A percentile compares a stretch with the other conserved stretches of the same genome.
phyloP scores from a whole-genome alignment of 2,797 vertebrate genomes.

The Pygocentrus nattereri region DNA sequence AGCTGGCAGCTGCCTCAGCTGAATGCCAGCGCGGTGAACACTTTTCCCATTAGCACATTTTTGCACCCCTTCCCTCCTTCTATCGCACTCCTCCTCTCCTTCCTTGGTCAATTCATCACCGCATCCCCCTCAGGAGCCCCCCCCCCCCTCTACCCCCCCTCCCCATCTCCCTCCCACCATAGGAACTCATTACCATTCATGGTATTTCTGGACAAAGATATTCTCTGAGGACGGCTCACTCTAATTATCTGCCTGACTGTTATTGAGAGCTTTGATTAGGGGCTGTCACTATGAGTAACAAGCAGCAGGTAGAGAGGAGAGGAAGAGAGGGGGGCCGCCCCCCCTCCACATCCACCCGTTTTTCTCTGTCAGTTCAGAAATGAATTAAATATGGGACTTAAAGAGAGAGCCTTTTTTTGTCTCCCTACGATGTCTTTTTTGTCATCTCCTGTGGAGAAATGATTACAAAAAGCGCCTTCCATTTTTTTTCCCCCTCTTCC shows the following conservation, averaged over 20 bases:
- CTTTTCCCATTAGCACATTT: constrained; percentile 58
- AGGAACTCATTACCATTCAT: constrained; percentile 69
- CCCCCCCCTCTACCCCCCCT: background rate
- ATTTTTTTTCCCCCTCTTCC: background rate
- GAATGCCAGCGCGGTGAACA: constrained; percentile 43
- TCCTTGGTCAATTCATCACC: constrained; percentile 57
- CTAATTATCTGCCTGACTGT: constrained; percentile 70
- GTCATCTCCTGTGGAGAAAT: constrained; percentile 26
- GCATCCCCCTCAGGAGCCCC: constrained; percentile 23
- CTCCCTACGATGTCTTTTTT: constrained; percentile 31
- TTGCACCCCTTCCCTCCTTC: constrained; percentile 45
- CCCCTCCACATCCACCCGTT: constrained; percentile 24
- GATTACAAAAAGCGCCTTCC: constrained; percentile 25
- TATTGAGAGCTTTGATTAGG: constrained; percentile 71
- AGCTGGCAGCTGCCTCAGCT: constrained; percentile 54
- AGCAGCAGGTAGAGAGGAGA: constrained; percentile 58
- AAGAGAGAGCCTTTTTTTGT: constrained; percentile 34
- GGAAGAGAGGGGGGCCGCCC: constrained; percentile 11
- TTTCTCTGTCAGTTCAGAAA: constrained; percentile 47
- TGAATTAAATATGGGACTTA: constrained; percentile 55
- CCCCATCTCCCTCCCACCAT: constrained; percentile 42
- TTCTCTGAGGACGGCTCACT: constrained; percentile 63
- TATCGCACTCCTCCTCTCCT: constrained; percentile 12
- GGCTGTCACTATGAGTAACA: constrained; percentile 67
- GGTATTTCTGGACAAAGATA: constrained; percentile 69